Evolutionary conservation across 2,797 vertebrate genomes (phyloP).

Genomic region (Myoxocephalus aenaeus): DNA sequence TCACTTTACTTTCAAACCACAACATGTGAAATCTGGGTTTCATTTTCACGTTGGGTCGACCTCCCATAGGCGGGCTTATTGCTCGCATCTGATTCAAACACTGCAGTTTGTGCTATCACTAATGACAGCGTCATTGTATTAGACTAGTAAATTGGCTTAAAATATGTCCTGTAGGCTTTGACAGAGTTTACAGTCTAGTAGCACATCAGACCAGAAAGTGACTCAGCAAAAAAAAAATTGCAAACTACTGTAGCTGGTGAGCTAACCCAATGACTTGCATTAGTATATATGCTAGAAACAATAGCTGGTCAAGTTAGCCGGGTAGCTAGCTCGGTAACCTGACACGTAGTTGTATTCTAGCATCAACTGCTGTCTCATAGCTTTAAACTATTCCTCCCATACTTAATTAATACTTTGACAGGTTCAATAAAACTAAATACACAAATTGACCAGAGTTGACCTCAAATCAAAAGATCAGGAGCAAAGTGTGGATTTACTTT

Average conservation of each 20-base stretch:
- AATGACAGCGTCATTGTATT: background rate
- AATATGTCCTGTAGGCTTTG: background rate
- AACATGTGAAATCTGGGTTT: slow-evolving; percentile 1
- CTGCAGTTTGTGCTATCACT: background rate
- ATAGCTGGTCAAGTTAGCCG: background rate
- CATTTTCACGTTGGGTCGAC: background rate
- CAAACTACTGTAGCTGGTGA: background rate
- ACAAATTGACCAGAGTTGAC: too few relatives aligned
- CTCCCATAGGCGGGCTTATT: background rate
- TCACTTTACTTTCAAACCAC: background rate
- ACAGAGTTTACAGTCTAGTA: too few relatives aligned
- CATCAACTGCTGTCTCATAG: too few relatives aligned
- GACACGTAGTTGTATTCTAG: background rate
- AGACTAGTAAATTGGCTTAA: background rate
- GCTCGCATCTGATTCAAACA: background rate
- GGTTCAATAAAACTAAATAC: too few relatives aligned
- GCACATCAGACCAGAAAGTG: background rate
- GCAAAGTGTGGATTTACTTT: too few relatives aligned
- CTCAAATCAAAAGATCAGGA: too few relatives aligned
- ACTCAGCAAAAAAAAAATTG: too few relatives aligned
- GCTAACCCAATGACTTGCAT: background rate
- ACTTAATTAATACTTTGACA: too few relatives aligned
- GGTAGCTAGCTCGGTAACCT: background rate
- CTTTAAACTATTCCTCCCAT: too few relatives aligned
- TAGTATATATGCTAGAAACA: background rate